phyloP scores from a whole-genome alignment of 1,140 invertebrate genomes.

The Probaryconus sp. region DNA sequence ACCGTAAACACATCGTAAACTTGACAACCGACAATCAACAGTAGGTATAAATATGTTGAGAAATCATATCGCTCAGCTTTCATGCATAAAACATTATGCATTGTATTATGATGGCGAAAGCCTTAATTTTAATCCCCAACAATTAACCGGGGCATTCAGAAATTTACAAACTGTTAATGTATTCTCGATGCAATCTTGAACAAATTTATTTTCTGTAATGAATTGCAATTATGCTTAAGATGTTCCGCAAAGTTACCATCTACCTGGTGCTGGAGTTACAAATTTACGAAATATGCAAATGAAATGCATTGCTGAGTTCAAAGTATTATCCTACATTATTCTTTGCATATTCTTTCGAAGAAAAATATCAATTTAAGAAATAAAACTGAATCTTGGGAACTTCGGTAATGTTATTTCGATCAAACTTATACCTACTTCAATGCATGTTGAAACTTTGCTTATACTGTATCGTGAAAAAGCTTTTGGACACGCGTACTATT shows the following conservation, averaged over 20 bases:
- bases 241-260: constrained; percentile 18
- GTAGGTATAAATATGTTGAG: constrained; percentile 43
- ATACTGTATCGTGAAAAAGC: background rate
- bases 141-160: constrained; percentile 16
- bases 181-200: constrained; percentile 23
- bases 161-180: constrained; percentile 30
- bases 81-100: constrained; percentile 39
- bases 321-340: constrained; percentile 17
- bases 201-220: constrained; percentile 43
- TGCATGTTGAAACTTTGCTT: constrained; percentile 19
- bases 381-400: constrained; percentile 2
- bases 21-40: constrained; percentile 50
- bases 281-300: constrained; percentile 41
- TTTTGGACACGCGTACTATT: too few species aligned
- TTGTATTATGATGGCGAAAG: constrained; percentile 5
- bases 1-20: constrained; percentile 47
- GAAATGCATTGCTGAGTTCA: constrained; percentile 26
- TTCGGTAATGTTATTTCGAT: background rate
- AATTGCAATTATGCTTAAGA: constrained; percentile 42
- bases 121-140: constrained; percentile 25
- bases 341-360: constrained; percentile 8
- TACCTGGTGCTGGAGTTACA: constrained; percentile 14
- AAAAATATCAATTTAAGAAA: constrained; percentile 28
- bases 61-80: constrained; percentile 20
- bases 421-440: constrained; percentile 23